Evolutionary conservation across 2,888 invertebrate genomes (phyloP), one percentile per base, ranked within the genome.

Genomic region (Cryptops parisi): DNA sequence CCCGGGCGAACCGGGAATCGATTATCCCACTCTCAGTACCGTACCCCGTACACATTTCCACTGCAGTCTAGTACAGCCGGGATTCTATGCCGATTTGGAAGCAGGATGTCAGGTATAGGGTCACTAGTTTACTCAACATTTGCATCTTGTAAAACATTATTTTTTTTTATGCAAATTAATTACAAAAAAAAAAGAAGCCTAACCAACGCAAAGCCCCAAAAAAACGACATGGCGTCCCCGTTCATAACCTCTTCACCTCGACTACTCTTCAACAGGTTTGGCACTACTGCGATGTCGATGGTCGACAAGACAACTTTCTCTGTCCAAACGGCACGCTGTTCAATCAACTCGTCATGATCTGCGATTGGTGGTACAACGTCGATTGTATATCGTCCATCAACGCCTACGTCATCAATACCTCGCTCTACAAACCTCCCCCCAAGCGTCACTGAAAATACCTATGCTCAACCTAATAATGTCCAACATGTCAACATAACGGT

Each of bases 331-430:
- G 62, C 24, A 62, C 62, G 3, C 54, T 62, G 15, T 62, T 61
- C 52, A 62, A 60, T 22, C 62, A 62, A 53, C 57, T 60, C 38
- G 61, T 60, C 12, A 49, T 62, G 6, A 55, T 56, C 12, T 62
- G 62, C 52, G 62, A 62, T 53, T 61, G 60, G 50, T 60, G 60
- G 60, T 59, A 59, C 40, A 58, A 58, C 25, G 60, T 61, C 22
- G 60, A 61, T 6, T 62, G 62, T 53, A 78, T 78, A 3, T 77
- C 81, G 56, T 82, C 87, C n/a, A 74, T 76, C 2, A 72, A 74
- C 33, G 77, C 79, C 57, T 88, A 86, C 72, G 22, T 27, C n/a
- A 47, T 54, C 12, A 54, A 54, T 17, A 41, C 21, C n/a, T 48
- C 24, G 9, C 43, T 49, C 22, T 49, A 49, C 40, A 33, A 25